Evolutionary conservation across 2,888 invertebrate genomes (phyloP).

Genomic region (Pegoplata infirma): DNA sequence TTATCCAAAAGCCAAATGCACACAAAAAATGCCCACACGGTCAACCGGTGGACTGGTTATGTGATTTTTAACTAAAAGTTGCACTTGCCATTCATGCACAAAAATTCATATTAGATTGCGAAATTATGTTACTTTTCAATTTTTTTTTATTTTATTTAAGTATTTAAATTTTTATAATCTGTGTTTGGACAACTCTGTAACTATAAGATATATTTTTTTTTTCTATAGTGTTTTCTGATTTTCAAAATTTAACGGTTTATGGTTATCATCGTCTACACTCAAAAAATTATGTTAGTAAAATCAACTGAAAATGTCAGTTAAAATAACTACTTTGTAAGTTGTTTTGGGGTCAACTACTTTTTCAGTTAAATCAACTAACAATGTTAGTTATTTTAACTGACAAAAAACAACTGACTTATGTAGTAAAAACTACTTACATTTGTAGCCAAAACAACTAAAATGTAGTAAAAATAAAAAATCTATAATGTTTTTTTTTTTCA

Average conservation of each 20-base stretch:
- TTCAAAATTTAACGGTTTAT: constrained; percentile 11
- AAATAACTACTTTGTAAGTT: too few relatives aligned
- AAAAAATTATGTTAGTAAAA: too few relatives aligned
- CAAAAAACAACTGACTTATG: too few relatives aligned
- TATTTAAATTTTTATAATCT: neutral
- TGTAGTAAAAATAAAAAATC: too few relatives aligned
- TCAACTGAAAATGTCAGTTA: too few relatives aligned
- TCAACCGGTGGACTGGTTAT: neutral
- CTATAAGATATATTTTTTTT: neutral
- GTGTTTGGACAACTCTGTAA: constrained; percentile 3
- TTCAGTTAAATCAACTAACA: too few relatives aligned
- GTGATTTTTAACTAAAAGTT: neutral
- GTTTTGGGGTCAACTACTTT: too few relatives aligned
- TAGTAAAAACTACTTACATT: too few relatives aligned
- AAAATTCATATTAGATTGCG: neutral
- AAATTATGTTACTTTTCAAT: neutral
- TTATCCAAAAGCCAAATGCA: too few relatives aligned
- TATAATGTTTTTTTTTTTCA: too few relatives aligned
- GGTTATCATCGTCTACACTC: neutral
- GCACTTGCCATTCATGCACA: neutral
- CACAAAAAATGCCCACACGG: neutral
- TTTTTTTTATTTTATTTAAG: neutral
- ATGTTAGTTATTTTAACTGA: too few relatives aligned
- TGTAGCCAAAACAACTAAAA: too few relatives aligned
- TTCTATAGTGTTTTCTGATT: neutral